Conservation (phyloP, 2,797 vertebrate species). For the Anas georgica region DNA sequence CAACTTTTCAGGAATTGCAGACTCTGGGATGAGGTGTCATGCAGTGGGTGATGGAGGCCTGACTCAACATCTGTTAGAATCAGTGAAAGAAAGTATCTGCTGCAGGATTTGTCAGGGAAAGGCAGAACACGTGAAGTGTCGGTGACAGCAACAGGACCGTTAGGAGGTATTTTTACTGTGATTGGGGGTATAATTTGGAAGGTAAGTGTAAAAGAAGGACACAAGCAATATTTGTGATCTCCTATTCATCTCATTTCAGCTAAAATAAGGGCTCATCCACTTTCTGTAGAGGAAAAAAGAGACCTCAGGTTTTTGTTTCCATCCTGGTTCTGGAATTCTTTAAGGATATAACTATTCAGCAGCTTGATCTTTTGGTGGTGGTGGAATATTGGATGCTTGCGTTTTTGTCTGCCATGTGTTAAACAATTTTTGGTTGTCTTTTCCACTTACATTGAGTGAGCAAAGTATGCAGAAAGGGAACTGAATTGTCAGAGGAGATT, state of each 20-base stretch:
- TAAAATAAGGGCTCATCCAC: not conserved
- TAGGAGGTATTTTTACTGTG: not conserved
- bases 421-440: not conserved
- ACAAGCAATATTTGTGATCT: not conserved
- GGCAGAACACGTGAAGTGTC: not conserved
- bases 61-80: not conserved
- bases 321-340: not conserved
- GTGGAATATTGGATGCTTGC: not conserved
- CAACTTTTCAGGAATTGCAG: constrained; percentile 5
- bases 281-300: not conserved
- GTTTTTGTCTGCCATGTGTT: not conserved
- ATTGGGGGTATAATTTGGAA: not conserved
- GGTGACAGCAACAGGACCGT: not conserved
- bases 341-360: not conserved
- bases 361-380: not conserved
- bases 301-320: not conserved
- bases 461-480: not conserved
- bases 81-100: not conserved
- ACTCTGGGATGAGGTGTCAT: not conserved
- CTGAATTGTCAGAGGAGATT: not conserved
- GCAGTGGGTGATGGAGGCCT: not conserved
- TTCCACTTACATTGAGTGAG: not conserved
- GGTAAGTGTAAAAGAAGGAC: not conserved
- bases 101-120: not conserved
- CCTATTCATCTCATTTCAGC: not conserved